A percentile compares a stretch with the other conserved stretches of the same genome.
These are phyloP conservation scores for Petrophora chlorosata DNA, from an alignment of 2,888 invertebrate species.

Conservation along the genomic window DNA sequence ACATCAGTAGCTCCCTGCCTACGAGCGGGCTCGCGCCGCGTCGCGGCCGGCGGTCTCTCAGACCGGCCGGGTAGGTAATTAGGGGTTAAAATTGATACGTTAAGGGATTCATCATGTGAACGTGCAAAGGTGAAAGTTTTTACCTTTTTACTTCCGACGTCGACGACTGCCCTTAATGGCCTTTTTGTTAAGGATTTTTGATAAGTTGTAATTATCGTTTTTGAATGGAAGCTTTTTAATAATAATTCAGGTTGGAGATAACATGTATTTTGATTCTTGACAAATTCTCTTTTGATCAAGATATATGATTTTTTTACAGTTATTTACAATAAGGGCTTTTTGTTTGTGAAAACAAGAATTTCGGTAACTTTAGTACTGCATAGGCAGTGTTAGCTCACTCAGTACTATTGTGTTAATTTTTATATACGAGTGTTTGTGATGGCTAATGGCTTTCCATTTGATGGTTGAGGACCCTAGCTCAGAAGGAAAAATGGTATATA, in stretches of 20 bases:
- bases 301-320: too few relatives aligned
- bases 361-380: too few relatives aligned
- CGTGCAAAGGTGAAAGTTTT: slow-evolving; percentile 42
- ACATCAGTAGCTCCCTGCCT: slow-evolving; percentile 1
- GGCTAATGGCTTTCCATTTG: too few relatives aligned
- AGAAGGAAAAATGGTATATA: too few relatives aligned
- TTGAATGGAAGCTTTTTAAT: slow-evolving; percentile 11
- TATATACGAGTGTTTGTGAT: too few relatives aligned
- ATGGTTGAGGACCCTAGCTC: too few relatives aligned
- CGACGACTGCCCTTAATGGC: slow-evolving; percentile 31
- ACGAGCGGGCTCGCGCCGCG: slow-evolving; percentile 35
- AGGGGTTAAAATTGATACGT: slow-evolving; percentile 75
- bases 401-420: too few relatives aligned
- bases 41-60: slow-evolving; percentile 51
- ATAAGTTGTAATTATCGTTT: slow-evolving; percentile 30
- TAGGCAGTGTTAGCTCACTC: too few relatives aligned
- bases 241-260: slow-evolving; percentile 7
- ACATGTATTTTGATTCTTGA: slow-evolving; percentile 13
- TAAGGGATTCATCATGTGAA: slow-evolving; percentile 51
- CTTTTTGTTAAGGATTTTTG: slow-evolving; percentile 30
- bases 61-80: slow-evolving; percentile 53
- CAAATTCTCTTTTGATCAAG: too few relatives aligned
- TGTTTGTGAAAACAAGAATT: too few relatives aligned
- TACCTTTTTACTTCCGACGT: too few relatives aligned
- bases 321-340: too few relatives aligned